Evolutionary conservation across 2,888 invertebrate species (phyloP), one percentile per base, ranked within the genome.

Genomic region (Cerceris rybyensis): DNA sequence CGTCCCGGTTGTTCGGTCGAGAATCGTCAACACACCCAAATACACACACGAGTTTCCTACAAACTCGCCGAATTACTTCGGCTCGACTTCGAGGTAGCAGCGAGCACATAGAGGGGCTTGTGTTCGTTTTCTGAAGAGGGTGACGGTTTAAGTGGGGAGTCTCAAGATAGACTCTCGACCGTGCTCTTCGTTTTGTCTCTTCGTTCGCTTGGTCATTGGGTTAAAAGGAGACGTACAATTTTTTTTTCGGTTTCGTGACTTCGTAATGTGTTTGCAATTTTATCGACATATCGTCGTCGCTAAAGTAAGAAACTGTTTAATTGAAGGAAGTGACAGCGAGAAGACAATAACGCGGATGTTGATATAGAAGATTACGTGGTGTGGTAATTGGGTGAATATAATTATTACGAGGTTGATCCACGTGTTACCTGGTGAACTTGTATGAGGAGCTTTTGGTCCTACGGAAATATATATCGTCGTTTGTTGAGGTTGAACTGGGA

Each of bases 161-260:
- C 60, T 60, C 57, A 75, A 75, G 75, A 75, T 75, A 75, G 75
- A 75, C n/a, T 17, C 57, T 8, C 39, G 8, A 1, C 7, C n/a
- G 52, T 52, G 52, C 7, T 52, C 11, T 52, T 52, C 52, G 13
- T 52, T 52, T 52, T 52, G 52, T 52, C 28, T 57, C 8, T 57
- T 28, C 28, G 8, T 57, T 39, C 1, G 9, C 9, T 54, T 6
- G 11, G 28, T 11, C 28, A 8, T 28, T 7, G 6, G 17, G 28
- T 39, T 39, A 2, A n/a, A 54, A 7, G n/a, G n/a, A n/a, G 7
- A 7, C 7, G 39, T 8, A 28, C 13, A 4, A 28, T 28, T 57
- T 13, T 57, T 28, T 0, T 28, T 57, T 28, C 39, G 28, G 28
- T 28, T 28, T 28, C 28, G 28, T 28, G 28, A 4, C 28, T 28